Base-by-base conservation (phyloP, 2,888 invertebrate genomes). In the Homarus gammarus region DNA sequence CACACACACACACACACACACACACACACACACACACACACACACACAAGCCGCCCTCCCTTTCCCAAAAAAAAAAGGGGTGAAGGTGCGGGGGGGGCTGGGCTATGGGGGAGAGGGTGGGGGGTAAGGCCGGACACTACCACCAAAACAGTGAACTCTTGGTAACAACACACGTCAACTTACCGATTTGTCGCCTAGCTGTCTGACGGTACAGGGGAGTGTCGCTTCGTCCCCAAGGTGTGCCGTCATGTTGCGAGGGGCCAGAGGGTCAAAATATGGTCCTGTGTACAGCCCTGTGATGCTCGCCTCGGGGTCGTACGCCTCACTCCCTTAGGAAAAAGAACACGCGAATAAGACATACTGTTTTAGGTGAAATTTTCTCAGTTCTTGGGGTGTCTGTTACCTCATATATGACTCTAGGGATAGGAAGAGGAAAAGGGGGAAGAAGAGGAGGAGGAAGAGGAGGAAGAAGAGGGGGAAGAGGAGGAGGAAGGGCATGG, bases 111-210 rank as follows among this genome's bases (percentile, higher is more conserved):
- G 5, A 44, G 44, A 27, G 72, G 6, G 10, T 10, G 15, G n/a
- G 15, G n/a, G 72, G 12, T 8, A n/a, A n/a, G n/a, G n/a, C n/a
- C n/a, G n/a, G n/a, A n/a, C n/a, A n/a, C n/a, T n/a, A n/a, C n/a
- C n/a, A n/a, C n/a, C n/a, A n/a, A n/a, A n/a, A n/a, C n/a, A n/a
- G n/a, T n/a, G n/a, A 56, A 56, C 5, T 56, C 1, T 56, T 18
- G 18, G 5, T 0, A n/a, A n/a, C 12, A 12, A 18, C 56, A 12
- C n/a, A 12, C 22, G 56, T 18, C 18, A 33, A 83, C 91, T 86
- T 15, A 91, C 91, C 87, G 91, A 91, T 51, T 91, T 91, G 40
- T 90, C 91, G n/a, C 91, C 91, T 15, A 91, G 87, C 81, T 91
- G 91, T n/a, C 91, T 51, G 12, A 91, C 91, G 31, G 91, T 91